Base-by-base conservation (phyloP, 2,797 vertebrate genomes). In the Aulostomus chinensis region DNA sequence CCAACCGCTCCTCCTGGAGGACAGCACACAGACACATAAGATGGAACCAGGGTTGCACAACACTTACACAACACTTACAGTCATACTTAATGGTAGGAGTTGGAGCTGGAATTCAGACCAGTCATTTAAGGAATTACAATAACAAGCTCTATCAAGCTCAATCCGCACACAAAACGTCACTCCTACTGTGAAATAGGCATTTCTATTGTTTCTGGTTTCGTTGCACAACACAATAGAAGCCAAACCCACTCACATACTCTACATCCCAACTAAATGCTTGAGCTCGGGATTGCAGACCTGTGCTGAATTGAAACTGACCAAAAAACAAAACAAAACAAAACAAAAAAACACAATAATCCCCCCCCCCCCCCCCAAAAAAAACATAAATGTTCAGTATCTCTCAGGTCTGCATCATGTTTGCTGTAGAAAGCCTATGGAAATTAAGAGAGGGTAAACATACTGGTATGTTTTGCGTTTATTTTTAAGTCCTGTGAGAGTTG, bases 391-490 rank as follows among this genome's bases (percentile, higher is more conserved):
- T 69, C 51, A 33, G 60, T 52, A 61, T 73, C 73, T 52, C 58
- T 66, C 74, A 74, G 62, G 68, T 86, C 79, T 90, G 89, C 84
- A 81, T 85, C 83, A 79, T 78, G 61, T 73, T 86, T 84, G 68
- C n/a, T n/a, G n/a, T n/a, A n/a, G n/a, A n/a, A n/a, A n/a, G n/a
- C 67, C 67, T 53, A 46, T 47, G 46, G 56, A 81, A 80, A 82
- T 64, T 40, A 68, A 41, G 45, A 73, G 53, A 63, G 24, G 39
- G 35, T 54, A 65, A 73, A 70, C 52, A 21, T 61, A 68, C 40
- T 68, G 16, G 56, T 42, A 60, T 58, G 72, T 63, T 69, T 65
- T 58, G 62, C n/a, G n/a, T n/a, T n/a, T n/a, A n/a, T 66, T 40
- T 78, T 54, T 20, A 69, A 78, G 79, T 86, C 81, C 74, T 66